Evolutionary conservation across 2,113 vertebrate species (phyloP).

Genomic region (Mystacornis crossleyi): DNA sequence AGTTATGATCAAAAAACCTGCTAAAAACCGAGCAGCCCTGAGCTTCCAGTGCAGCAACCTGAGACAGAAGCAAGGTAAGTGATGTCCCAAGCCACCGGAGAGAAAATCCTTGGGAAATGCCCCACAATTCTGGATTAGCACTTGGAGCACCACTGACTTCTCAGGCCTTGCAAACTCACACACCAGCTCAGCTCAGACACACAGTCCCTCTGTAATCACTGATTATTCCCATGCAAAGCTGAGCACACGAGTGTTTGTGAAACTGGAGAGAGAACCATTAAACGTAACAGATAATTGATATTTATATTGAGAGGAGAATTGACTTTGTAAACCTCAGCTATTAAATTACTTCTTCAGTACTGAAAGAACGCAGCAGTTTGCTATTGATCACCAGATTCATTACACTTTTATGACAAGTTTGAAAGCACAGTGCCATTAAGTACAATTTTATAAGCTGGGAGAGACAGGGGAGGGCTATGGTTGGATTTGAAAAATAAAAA

Average conservation of each 20-base stretch:
- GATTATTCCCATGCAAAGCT: not conserved
- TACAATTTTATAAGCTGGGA: not conserved
- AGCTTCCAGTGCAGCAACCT: not conserved
- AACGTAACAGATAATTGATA: constrained; percentile 55
- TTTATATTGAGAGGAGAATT: constrained; percentile 49
- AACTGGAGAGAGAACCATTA: constrained; percentile 53
- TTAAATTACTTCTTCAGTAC: constrained; percentile 50
- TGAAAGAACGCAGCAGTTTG: not conserved
- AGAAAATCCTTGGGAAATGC: not conserved
- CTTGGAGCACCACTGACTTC: not conserved
- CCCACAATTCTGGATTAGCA: not conserved
- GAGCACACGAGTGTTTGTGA: not conserved
- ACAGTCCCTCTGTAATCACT: not conserved
- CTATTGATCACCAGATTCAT: constrained; percentile 63
- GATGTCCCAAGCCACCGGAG: not conserved
- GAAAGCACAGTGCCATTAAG: constrained; percentile 51
- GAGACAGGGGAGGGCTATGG: not conserved
- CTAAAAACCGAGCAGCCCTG: not conserved
- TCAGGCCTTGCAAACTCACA: not conserved
- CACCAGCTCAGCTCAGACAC: not conserved
- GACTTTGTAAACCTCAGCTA: constrained; percentile 64
- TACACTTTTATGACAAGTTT: constrained; percentile 46
- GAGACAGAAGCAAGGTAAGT: not conserved
- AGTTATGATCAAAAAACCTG: not conserved
- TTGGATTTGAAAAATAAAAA: not conserved